A percentile compares a stretch with the other conserved stretches of the same genome.
These are phyloP conservation scores for Oreochromis mossambicus DNA, from an alignment of 2,797 vertebrate species.

Conservation along the genomic window DNA sequence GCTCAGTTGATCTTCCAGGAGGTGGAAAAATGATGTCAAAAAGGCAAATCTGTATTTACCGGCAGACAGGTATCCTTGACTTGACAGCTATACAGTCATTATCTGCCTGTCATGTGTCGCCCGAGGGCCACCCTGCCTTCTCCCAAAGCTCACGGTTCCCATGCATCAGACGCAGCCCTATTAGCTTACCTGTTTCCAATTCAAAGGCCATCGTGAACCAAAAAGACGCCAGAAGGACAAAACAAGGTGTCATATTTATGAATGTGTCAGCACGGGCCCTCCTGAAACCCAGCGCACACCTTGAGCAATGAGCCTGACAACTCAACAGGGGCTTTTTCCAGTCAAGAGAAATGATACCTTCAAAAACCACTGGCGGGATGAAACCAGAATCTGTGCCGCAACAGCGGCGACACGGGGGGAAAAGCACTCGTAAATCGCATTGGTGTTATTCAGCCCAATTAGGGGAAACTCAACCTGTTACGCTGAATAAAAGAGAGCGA, in stretches of 20 bases:
- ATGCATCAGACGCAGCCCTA: conserved; percentile 81
- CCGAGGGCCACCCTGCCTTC: conserved; percentile 68
- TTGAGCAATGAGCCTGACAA: conserved; percentile 79
- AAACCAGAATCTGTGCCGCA: conserved; percentile 66
- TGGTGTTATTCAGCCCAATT: conserved; percentile 71
- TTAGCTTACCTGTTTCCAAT: conserved; percentile 84
- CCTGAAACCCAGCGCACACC: conserved; percentile 64
- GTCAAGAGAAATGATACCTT: conserved; percentile 75
- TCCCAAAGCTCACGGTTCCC: conserved; percentile 74
- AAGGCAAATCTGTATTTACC: conserved; percentile 86
- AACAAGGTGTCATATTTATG: conserved; percentile 86
- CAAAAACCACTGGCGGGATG: conserved; percentile 63
- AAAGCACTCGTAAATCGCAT: conserved; percentile 57
- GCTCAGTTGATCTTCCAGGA: conserved; percentile 77
- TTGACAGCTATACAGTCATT: conserved; percentile 86
- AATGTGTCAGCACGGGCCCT: conserved; percentile 77
- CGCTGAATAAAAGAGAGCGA: conserved; percentile 38
- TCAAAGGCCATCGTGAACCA: conserved; percentile 80
- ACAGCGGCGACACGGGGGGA: not conserved
- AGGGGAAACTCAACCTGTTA: conserved; percentile 74
- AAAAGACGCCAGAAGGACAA: conserved; percentile 83
- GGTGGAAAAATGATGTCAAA: conserved; percentile 80
- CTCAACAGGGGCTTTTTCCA: conserved; percentile 71
- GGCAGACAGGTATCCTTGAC: conserved; percentile 83
- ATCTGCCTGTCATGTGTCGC: conserved; percentile 83